Conservation (phyloP, 2,888 invertebrate genomes). For the Synanthedon vespiformis region DNA sequence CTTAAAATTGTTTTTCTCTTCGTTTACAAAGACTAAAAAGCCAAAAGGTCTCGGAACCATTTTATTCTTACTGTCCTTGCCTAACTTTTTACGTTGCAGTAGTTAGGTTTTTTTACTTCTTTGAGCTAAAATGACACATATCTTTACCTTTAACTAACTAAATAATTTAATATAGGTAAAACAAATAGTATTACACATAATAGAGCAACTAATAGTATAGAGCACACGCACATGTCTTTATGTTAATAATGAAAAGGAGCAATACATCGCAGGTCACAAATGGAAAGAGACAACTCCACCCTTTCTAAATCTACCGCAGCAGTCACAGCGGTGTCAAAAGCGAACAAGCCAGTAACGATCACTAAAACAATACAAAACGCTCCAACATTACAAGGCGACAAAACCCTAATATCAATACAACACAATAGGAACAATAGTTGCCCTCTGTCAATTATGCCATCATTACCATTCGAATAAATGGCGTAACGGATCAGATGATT, state of each 20-base stretch:
- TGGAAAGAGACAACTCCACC: slow-evolving; percentile 31
- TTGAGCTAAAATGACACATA: no score
- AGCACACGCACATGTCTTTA: no score
- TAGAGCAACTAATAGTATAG: slow-evolving; percentile 4
- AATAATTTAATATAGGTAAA: no score
- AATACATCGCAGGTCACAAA: neutral
- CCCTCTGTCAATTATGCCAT: slow-evolving; percentile 68
- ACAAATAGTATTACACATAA: no score
- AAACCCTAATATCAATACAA: slow-evolving; percentile 64
- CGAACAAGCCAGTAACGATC: slow-evolving; percentile 36
- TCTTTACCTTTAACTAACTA: no score
- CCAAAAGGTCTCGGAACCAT: no score
- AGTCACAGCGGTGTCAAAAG: slow-evolving; percentile 36
- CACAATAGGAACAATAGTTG: slow-evolving; percentile 67
- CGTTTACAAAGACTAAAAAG: slow-evolving; percentile 16
- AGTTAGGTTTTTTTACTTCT: no score
- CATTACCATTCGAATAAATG: slow-evolving; percentile 67
- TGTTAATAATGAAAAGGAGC: neutral
- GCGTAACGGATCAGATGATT: slow-evolving; percentile 61
- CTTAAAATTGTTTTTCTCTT: slow-evolving; percentile 49
- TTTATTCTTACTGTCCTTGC: no score
- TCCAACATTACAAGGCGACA: slow-evolving; percentile 64
- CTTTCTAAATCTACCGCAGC: slow-evolving; percentile 46
- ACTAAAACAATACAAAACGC: slow-evolving; percentile 52
- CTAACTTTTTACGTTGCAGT: no score